Evolutionary conservation across 2,797 vertebrate genomes (phyloP).

Genomic region (Gymnoscopelus microlampas): DNA sequence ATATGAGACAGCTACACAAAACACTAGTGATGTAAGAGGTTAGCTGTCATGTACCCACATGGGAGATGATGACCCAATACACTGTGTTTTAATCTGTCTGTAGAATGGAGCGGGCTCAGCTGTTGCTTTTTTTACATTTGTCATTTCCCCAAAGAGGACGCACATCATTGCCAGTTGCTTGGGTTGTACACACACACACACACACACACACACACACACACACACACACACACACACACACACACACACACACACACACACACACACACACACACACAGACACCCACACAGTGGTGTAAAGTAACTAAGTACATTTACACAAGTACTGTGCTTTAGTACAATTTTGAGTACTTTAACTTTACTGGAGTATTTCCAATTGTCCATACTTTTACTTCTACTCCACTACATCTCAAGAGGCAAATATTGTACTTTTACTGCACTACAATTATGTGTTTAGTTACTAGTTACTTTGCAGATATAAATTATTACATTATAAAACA

Average conservation of each 20-base stretch:
- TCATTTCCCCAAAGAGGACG: constrained; percentile 57
- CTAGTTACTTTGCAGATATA: no score
- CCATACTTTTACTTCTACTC: no score
- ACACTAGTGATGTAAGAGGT: constrained; percentile 41
- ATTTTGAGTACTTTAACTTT: no score
- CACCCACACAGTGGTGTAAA: background rate
- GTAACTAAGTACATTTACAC: no score
- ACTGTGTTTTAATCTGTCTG: constrained; percentile 52
- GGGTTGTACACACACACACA: constrained; percentile 24
- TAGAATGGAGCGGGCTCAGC: constrained; percentile 64
- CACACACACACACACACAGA: background rate
- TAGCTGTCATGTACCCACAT: constrained; percentile 37
- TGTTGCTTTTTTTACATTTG: constrained; percentile 56
- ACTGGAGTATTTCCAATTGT: no score
- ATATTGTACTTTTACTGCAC: no score
- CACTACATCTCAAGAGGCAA: no score
- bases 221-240: constrained; percentile 2
- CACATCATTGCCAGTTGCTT: constrained; percentile 50
- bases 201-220: constrained; percentile 22
- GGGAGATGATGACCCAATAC: constrained; percentile 52
- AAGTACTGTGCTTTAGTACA: no score
- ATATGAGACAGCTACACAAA: constrained; percentile 2
- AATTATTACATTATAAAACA: no score
- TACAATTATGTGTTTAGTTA: no score
- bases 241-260: background rate